Percentiles rank a stretch among this genome's conserved stretches.
Evolutionary conservation across 2,113 vertebrate genomes (phyloP).

Genomic region (Brachionichthys hirsutus): DNA sequence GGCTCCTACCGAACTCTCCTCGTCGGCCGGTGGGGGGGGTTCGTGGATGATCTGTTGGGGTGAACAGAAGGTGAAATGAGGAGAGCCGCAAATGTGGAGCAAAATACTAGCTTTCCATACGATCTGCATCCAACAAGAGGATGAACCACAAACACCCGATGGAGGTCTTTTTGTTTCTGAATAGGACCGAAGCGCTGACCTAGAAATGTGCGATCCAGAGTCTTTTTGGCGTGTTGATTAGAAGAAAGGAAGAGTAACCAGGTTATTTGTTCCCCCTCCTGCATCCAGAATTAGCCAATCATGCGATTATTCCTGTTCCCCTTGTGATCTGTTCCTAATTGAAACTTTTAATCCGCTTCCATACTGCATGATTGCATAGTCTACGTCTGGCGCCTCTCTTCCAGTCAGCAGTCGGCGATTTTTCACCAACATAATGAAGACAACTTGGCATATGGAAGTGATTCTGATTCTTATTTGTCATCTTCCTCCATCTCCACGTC

Average conservation of each 20-base stretch:
- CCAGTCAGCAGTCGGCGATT: background rate
- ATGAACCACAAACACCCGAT: slow-evolving; percentile 59
- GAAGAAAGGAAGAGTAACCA: background rate
- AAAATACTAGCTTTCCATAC: slow-evolving; percentile 17
- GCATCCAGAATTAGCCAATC: background rate
- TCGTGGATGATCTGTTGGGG: slow-evolving; percentile 77
- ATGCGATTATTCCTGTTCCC: background rate
- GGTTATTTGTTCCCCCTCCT: background rate
- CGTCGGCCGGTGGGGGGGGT: slow-evolving; percentile 71
- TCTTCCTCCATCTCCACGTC: slow-evolving; percentile 44
- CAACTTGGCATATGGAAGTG: slow-evolving; percentile 28
- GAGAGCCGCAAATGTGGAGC: slow-evolving; percentile 15
- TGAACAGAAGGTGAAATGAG: slow-evolving; percentile 2
- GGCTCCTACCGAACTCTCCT: slow-evolving; percentile 79
- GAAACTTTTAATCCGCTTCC: too few species aligned
- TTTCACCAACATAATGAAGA: slow-evolving; percentile 11
- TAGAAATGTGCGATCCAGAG: slow-evolving; percentile 75
- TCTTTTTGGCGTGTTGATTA: slow-evolving; percentile 36
- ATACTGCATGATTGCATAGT: background rate
- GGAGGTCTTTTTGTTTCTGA: slow-evolving; percentile 27
- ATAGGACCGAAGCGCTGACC: slow-evolving; percentile 57
- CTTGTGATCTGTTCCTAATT: background rate
- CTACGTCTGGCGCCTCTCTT: background rate
- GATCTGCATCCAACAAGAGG: slow-evolving; percentile 37
- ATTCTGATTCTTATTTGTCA: slow-evolving; percentile 48